Base-by-base conservation (phyloP, 2,888 invertebrate genomes). In the Aphidoletes aphidimyza region DNA sequence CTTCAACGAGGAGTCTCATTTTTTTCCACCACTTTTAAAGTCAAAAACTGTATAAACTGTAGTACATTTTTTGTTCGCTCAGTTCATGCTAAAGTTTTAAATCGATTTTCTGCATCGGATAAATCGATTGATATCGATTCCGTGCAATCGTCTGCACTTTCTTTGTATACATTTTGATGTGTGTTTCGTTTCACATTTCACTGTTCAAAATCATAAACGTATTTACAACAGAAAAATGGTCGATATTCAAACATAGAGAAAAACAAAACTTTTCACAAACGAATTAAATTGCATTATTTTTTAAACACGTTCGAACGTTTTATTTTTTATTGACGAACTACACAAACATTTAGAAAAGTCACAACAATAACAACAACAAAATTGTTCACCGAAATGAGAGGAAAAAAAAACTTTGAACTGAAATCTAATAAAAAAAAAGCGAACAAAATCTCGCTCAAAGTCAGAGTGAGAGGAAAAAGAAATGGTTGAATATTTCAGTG, bases 121-220 rank as follows among this genome's bases (percentile, higher is more conserved):
- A 30, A 69, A 69, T 69, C 69, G 69, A 69, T 30, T 30, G 30
- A 69, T 34, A 69, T 69, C 69, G 69, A 30, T 69, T 69, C 69
- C 30, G 34, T 30, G 34, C 30, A 0, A 69, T 30, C 14, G 69
- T 69, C 69, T 69, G 69, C 26, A 69, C 34, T 69, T 34, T 69
- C 30, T n/a, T 69, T 11, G 5, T 5, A 14, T 69, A 14, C 69
- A 69, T 69, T 34, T 69, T 69, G 3, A 69, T 11, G n/a, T 3
- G 14, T 30, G 30, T 30, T 8, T 0, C 47, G 8, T 14, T 69
- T 69, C 30, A 69, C 34, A 69, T 69, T 69, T 69, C n/a, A 30
- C 17, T 14, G 8, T n/a, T n/a, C n/a, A n/a, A n/a, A n/a, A n/a
- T n/a, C n/a, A n/a, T n/a, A n/a, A n/a, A n/a, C n/a, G n/a, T n/a